phyloP scores from a whole-genome alignment of 2,113 vertebrate species.

The Nothobranchius kuhntae region DNA sequence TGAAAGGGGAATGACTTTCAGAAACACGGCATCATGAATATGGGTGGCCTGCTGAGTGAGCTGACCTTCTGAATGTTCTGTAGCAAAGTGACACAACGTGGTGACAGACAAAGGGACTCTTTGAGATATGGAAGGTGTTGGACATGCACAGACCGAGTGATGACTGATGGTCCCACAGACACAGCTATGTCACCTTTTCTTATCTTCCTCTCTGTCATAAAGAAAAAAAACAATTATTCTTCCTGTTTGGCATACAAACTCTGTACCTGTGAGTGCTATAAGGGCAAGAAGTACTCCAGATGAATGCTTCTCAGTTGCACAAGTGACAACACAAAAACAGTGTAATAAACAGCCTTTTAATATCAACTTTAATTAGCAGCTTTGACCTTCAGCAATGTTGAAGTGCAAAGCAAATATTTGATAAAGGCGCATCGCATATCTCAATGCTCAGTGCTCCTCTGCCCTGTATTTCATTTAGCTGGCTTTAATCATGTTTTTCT shows the following conservation, averaged over 20 bases:
- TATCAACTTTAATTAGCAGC: slow-evolving; percentile 51
- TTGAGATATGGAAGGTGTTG: slow-evolving; percentile 43
- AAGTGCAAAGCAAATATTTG: slow-evolving; percentile 51
- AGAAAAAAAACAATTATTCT: slow-evolving; percentile 10
- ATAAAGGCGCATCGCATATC: slow-evolving; percentile 40
- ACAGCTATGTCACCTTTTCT: slow-evolving; percentile 20
- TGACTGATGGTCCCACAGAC: slow-evolving; percentile 35
- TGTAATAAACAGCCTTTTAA: slow-evolving; percentile 23
- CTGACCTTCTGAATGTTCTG: slow-evolving; percentile 51
- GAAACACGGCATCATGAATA: slow-evolving; percentile 32
- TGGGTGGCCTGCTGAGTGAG: slow-evolving; percentile 24
- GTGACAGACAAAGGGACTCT: slow-evolving; percentile 55
- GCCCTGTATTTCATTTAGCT: slow-evolving; percentile 48
- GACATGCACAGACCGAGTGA: slow-evolving; percentile 21
- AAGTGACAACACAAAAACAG: slow-evolving; percentile 30
- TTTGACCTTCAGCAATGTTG: slow-evolving; percentile 52
- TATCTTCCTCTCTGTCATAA: slow-evolving; percentile 19
- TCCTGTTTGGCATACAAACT: background rate
- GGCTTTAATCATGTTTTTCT: slow-evolving; percentile 67
- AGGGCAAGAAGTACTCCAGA: slow-evolving; percentile 2
- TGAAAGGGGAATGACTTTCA: slow-evolving; percentile 40
- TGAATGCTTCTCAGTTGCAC: slow-evolving; percentile 9
- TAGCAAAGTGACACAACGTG: slow-evolving; percentile 39
- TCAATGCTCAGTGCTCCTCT: slow-evolving; percentile 23
- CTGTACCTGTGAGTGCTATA: background rate